phyloP scores from a whole-genome alignment of 1,140 invertebrate species.

The Pogonognathellus flavescens region DNA sequence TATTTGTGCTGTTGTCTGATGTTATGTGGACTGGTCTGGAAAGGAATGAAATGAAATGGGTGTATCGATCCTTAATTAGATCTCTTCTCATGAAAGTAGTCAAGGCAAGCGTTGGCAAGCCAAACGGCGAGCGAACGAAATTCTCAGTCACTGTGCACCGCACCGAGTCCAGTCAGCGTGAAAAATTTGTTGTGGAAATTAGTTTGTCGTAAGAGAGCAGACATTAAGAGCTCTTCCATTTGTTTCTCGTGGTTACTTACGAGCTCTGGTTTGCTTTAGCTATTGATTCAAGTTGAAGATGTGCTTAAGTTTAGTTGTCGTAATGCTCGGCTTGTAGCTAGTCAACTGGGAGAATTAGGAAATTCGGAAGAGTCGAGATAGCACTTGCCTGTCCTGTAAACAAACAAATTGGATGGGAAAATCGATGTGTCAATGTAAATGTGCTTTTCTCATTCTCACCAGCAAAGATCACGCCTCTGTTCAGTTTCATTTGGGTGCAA shows the following conservation, averaged over 20 bases:
- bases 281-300: conserved; percentile 48
- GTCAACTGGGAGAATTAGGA: conserved; percentile 14
- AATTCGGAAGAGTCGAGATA: conserved; percentile 33
- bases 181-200: conserved; percentile 61
- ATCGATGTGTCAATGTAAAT: conserved; percentile 39
- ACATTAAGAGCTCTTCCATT: conserved; percentile 56
- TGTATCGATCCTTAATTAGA: conserved; percentile 60
- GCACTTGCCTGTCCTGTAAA: conserved; percentile 48
- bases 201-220: conserved; percentile 53
- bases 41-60: conserved; percentile 15
- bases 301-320: conserved; percentile 1
- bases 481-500: background rate
- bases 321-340: conserved; percentile 15
- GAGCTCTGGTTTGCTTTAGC: conserved; percentile 41
- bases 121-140: background rate
- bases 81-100: conserved; percentile 40
- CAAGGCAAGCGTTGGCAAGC: background rate
- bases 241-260: conserved; percentile 32
- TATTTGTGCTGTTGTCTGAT: background rate
- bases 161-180: conserved; percentile 51
- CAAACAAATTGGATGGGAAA: conserved; percentile 51
- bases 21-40: conserved; percentile 15
- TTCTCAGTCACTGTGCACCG: background rate
- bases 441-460: conserved; percentile 20
- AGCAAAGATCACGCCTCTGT: conserved; percentile 36